Base-by-base conservation (phyloP, 2,888 invertebrate genomes). In the Schizotus pectinicornis region DNA sequence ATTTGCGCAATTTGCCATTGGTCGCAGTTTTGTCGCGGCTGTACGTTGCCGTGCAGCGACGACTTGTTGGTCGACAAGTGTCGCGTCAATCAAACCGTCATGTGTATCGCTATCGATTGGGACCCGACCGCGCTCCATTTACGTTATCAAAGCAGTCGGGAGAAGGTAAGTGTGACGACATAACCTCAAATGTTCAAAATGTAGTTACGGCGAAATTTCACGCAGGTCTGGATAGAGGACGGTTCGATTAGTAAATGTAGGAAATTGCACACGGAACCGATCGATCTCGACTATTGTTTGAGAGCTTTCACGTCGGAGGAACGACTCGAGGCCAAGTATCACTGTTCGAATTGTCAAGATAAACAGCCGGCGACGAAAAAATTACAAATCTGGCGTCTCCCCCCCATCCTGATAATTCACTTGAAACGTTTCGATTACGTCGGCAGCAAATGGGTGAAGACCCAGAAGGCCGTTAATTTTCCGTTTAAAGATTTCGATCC, bases 91-190 rank as follows among this genome's bases (percentile, higher is more conserved):
- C 67, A 71, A 7, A 68, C 67, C 38, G 68, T 65, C 12, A 74
- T 83, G 70, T 80, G 85, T 74, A 83, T 95, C 64, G 94, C 94
- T 62, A 89, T 96, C 61, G 95, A 96, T 82, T 96, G 96, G 95
- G 95, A 96, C 79, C 94, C 94, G 59, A 95, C 95, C 0, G 95
- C 95, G 41, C 82, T 95, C 68, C 95, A 96, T 81, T 85, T 96
- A 69, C 85, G 95, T 35, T 95, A 78, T 58, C 79, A 79, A 58
- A 77, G 75, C 61, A 73, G 71, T 46, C 65, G 80, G 36, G 80
- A 80, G 54, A 78, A 77, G 67, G 76, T 77, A 60, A 60, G 33
- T 33, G n/a, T n/a, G n/a, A n/a, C n/a, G n/a, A n/a, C n/a, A n/a
- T n/a, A n/a, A n/a, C 38, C 6, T 39, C 13, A 34, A 14, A 7